phyloP scores from a whole-genome alignment of 2,113 vertebrate species.

The Riparia riparia region DNA sequence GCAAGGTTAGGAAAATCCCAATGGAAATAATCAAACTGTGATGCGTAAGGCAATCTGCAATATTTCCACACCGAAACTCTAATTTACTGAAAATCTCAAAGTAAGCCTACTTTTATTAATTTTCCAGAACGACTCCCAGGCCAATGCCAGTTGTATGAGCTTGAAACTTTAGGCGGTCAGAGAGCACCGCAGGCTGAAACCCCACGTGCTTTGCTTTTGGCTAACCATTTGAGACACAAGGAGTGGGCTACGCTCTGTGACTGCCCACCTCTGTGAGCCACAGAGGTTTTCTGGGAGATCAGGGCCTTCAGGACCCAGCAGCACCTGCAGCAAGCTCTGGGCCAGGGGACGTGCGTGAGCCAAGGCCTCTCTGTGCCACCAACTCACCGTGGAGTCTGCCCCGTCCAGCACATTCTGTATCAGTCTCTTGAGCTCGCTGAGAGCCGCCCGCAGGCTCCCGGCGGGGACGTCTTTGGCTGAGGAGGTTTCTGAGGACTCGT shows the following conservation, averaged over 20 bases:
- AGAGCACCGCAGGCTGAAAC: not conserved
- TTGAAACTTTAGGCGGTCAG: not conserved
- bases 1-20: not conserved
- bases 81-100: not conserved
- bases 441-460: conserved; percentile 89
- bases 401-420: conserved; percentile 93
- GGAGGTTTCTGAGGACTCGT: conserved; percentile 96
- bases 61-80: not conserved
- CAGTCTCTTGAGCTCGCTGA: conserved; percentile 92
- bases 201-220: not conserved
- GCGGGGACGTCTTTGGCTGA: conserved; percentile 95
- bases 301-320: not conserved
- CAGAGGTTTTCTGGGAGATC: not conserved
- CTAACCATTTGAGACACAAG: not conserved
- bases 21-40: not conserved
- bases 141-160: not conserved
- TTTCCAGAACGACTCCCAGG: not conserved
- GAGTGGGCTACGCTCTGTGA: not conserved
- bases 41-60: not conserved
- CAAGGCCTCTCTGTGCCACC: not conserved
- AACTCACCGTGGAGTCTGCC: conserved; percentile 90
- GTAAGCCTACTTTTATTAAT: not conserved
- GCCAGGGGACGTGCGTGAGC: not conserved
- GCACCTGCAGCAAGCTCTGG: not conserved
- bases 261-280: not conserved